Conservation (phyloP, 1,140 invertebrate species). For the Leptinotarsa texana region DNA sequence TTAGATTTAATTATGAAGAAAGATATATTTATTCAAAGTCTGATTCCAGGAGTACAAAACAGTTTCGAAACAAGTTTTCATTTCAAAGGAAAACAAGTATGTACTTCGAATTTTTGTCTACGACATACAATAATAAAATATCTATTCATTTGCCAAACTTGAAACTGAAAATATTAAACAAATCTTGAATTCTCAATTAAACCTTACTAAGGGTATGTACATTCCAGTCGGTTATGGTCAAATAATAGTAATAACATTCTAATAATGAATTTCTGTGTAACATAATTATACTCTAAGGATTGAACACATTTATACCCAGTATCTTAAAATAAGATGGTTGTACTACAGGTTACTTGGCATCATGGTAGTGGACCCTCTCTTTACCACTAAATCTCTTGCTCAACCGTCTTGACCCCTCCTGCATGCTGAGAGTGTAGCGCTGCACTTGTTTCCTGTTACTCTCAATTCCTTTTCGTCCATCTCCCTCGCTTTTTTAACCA, state of each 20-base stretch:
- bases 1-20: too few relatives aligned
- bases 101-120: not conserved
- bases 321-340: not conserved
- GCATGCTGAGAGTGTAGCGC: conserved; percentile 67
- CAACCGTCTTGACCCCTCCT: conserved; percentile 60
- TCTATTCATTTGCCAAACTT: not conserved
- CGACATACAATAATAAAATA: not conserved
- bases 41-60: too few relatives aligned
- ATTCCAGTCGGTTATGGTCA: not conserved
- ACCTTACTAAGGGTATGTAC: not conserved
- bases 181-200: conserved; percentile 2
- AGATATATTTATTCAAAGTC: too few relatives aligned
- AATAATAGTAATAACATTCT: not conserved
- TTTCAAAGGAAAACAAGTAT: not conserved
- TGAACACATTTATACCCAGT: not conserved
- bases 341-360: conserved; percentile 42
- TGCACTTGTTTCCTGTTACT: conserved; percentile 68
- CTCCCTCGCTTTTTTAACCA: conserved; percentile 56
- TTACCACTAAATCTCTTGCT: conserved; percentile 65
- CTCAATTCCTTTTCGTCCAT: conserved; percentile 60
- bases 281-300: not conserved
- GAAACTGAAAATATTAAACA: not conserved
- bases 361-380: conserved; percentile 56
- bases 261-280: not conserved
- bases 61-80: not conserved